These are phyloP conservation scores for Monochamus saltuarius DNA, from an alignment of 1,140 invertebrate genomes.

Conservation along the genomic window DNA sequence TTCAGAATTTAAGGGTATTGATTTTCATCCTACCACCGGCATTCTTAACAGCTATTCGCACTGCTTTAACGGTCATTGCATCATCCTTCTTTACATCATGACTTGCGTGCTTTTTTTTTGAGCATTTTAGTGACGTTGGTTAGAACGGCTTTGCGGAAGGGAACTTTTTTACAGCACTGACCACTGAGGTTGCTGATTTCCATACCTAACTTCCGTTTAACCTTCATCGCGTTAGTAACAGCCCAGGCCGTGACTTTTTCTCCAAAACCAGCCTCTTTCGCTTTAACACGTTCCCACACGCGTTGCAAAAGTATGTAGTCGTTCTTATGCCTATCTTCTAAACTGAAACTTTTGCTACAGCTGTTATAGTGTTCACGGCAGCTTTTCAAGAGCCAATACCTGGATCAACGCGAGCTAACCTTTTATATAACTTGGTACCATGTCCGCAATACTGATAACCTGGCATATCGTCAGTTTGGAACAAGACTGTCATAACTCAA, in stretches of 20 bases:
- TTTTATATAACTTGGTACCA: background rate
- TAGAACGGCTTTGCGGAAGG: too few species aligned
- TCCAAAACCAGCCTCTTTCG: slow-evolving; percentile 45
- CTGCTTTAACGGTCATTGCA: too few species aligned
- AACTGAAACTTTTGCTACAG: background rate
- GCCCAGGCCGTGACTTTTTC: slow-evolving; percentile 44
- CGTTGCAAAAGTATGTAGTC: slow-evolving; percentile 49
- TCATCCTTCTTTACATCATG: too few species aligned
- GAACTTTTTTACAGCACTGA: too few species aligned
- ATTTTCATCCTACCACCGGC: too few species aligned
- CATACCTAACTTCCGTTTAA: slow-evolving; percentile 36
- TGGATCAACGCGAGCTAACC: background rate
- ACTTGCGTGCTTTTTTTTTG: too few species aligned
- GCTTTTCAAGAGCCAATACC: background rate
- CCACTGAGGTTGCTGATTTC: slow-evolving; percentile 11
- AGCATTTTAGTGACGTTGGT: too few species aligned
- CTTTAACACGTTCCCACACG: slow-evolving; percentile 48
- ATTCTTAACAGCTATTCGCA: too few species aligned
- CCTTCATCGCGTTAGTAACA: slow-evolving; percentile 29
- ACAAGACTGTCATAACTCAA: too few species aligned
- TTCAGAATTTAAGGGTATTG: too few species aligned
- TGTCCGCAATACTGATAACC: too few species aligned
- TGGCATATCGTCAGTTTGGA: too few species aligned
- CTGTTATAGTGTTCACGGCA: background rate
- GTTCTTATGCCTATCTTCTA: slow-evolving; percentile 49